Evolutionary conservation across 2,888 invertebrate species (phyloP).

Genomic region (Aquatica leii): DNA sequence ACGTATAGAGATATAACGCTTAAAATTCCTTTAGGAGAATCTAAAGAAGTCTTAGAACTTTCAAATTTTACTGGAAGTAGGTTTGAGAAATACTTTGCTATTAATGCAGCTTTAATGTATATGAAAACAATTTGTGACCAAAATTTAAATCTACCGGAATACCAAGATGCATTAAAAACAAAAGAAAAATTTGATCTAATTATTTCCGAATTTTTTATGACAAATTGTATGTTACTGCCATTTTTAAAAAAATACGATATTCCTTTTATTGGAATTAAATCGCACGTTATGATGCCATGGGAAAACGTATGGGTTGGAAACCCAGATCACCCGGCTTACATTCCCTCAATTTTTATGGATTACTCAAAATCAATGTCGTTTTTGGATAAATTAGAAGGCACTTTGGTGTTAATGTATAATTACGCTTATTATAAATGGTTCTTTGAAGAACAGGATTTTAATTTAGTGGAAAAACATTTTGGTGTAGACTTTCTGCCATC

Average conservation of each 20-base stretch:
- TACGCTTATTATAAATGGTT: slow-evolving; percentile 39
- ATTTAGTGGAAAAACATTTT: slow-evolving; percentile 41
- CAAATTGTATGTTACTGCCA: slow-evolving; percentile 69
- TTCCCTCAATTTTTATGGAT: slow-evolving; percentile 61
- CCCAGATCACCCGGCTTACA: slow-evolving; percentile 62
- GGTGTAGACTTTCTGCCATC: slow-evolving; percentile 46
- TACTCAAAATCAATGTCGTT: slow-evolving; percentile 53
- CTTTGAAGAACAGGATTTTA: slow-evolving; percentile 25
- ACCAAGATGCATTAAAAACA: slow-evolving; percentile 6
- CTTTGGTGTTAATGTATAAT: slow-evolving; percentile 41
- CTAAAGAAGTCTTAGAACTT: background rate
- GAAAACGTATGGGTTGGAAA: slow-evolving; percentile 61
- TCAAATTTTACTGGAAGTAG: background rate
- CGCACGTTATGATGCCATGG: slow-evolving; percentile 64
- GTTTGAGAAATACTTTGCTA: background rate
- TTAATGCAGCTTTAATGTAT: background rate
- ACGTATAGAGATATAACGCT: slow-evolving; percentile 40
- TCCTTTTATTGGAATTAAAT: slow-evolving; percentile 63
- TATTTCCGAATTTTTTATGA: slow-evolving; percentile 74
- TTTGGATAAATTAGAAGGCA: slow-evolving; percentile 60
- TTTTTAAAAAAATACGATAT: slow-evolving; percentile 15
- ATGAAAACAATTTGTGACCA: background rate
- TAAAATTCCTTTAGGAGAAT: background rate
- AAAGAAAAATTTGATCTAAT: slow-evolving; percentile 70
- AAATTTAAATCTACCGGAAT: slow-evolving; percentile 43